Conservation (phyloP, 92 coral and sea anemone species). For the Zoanthus sociatus region DNA sequence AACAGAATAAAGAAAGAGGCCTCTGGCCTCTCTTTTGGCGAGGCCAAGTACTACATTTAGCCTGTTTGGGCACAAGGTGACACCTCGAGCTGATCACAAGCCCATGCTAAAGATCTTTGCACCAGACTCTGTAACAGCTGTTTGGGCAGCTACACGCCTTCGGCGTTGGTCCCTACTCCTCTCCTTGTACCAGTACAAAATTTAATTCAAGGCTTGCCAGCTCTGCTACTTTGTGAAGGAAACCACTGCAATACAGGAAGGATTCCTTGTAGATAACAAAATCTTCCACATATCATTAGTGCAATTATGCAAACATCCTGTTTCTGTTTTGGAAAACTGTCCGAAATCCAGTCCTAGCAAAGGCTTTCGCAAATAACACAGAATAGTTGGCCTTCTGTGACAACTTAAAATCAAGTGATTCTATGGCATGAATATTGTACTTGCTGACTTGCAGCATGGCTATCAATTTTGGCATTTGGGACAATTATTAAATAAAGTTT, state of each 20-base stretch:
- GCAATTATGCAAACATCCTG: constrained; percentile 35
- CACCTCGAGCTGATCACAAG: background rate
- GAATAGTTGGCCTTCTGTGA: too few species aligned
- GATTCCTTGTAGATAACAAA: background rate
- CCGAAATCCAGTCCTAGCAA: background rate
- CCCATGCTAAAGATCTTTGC: background rate
- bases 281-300: background rate
- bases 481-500: too few species aligned
- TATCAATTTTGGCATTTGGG: too few species aligned
- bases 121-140: background rate
- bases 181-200: constrained; percentile 53
- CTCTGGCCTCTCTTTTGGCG: background rate
- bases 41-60: background rate
- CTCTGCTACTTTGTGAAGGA: constrained; percentile 32
- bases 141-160: constrained; percentile 43
- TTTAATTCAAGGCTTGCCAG: constrained; percentile 46
- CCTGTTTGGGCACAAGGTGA: background rate
- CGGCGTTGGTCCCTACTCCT: constrained; percentile 69
- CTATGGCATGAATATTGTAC: too few species aligned
- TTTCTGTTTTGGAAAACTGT: background rate
- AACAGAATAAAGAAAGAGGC: background rate
- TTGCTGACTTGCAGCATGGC: too few species aligned
- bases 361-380: background rate
- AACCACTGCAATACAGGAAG: constrained; percentile 22
- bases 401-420: too few species aligned